A percentile compares a stretch with the other conserved stretches of the same genome.
Conservation (phyloP, 37 sponge, comb jelly and placozoan genomes). For the Corticium candelabrum region DNA sequence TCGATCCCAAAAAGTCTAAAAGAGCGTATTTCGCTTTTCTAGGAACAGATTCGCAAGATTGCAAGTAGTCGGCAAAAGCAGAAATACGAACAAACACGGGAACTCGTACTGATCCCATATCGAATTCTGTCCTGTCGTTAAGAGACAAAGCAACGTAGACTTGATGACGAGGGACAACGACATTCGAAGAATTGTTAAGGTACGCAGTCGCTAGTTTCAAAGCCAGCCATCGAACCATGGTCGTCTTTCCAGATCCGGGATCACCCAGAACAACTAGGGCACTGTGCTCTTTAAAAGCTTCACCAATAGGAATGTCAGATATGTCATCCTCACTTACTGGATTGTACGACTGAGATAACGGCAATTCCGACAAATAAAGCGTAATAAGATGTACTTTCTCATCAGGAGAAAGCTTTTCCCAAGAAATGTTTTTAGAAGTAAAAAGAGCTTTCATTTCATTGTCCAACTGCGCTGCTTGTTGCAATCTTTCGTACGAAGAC, state of each 20-base stretch:
- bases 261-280: background rate
- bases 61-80: background rate
- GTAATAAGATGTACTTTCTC: background rate
- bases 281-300: background rate
- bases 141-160: background rate
- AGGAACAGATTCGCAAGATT: background rate
- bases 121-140: background rate
- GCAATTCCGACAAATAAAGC: background rate
- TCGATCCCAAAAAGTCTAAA: background rate
- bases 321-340: background rate
- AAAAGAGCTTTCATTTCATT: background rate
- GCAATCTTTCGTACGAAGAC: too few relatives aligned
- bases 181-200: background rate
- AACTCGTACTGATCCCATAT: background rate
- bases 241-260: background rate
- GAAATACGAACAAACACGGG: background rate
- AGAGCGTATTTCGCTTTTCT: background rate
- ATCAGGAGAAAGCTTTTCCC: background rate
- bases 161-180: background rate
- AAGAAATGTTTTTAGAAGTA: background rate
- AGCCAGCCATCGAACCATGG: slow-evolving; percentile 3
- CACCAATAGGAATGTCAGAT: background rate
- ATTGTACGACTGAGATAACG: background rate
- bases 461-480: background rate
- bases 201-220: background rate